Evolutionary conservation across 2,888 invertebrate genomes (phyloP), one percentile per base, ranked within the genome.

Genomic region (Ormyrus pomaceus): DNA sequence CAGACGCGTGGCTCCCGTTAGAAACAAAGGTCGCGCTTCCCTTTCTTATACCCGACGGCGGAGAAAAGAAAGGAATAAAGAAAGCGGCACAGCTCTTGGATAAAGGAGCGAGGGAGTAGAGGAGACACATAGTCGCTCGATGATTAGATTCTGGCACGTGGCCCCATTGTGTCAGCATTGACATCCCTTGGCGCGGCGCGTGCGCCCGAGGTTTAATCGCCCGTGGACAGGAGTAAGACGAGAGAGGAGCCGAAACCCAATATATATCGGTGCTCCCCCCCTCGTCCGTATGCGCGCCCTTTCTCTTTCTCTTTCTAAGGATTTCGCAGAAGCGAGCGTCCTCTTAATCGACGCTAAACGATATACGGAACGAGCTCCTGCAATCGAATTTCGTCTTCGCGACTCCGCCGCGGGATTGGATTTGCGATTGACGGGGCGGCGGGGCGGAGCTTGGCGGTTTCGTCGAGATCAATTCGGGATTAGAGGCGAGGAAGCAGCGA

Each of bases 121-220:
- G 55, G 53, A 51, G 61, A 76, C 59, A 68, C 53, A 53, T 45
- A 79, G 78, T 80, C 71, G 73, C 51, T 61, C 73, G 84, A 85
- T 88, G 87, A 88, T 88, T 88, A 86, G 87, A 86, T 87, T 86
- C 84, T 79, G 87, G 81, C 87, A 88, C 87, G 88, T 88, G 88
- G 62, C 87, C 64, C 72, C 84, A 83, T 83, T 80, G 73, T 34
- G 34, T 73, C 81, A 77, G 81, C 82, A 80, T 34, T 70, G 76
- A 85, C 85, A 82, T 83, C 84, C 84, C 82, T 74, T 65, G 11
- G 11, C 82, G 82, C 74, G 34, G 64, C 48, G 75, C 68, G 77
- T 81, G 66, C 81, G 82, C 80, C 81, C 68, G 76, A 80, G 81
- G 83, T 74, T 83, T 83, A 84, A 85, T 86, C 84, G 84, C 72